Evolutionary conservation across 2,113 vertebrate species (phyloP), one percentile per base, ranked within the genome.

Genomic region (Gymnobelideus leadbeateri): DNA sequence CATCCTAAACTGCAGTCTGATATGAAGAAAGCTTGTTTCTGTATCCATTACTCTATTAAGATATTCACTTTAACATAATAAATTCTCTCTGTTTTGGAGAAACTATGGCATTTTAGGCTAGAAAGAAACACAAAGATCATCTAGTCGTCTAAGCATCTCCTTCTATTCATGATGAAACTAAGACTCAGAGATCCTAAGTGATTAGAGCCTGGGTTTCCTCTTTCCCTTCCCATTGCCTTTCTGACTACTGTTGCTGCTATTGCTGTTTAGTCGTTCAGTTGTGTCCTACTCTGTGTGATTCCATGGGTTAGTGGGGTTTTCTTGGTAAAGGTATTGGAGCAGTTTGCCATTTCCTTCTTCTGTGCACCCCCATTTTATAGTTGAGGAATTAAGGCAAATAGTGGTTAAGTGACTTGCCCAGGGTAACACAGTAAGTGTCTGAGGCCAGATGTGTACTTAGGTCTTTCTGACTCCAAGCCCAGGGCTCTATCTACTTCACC

Each of bases 81-180:
- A 90, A 37, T 3, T n/a, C 61, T 68, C 94, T 57, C 25, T 55
- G 93, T 46, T 55, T 92, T 25, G 53, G 89, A 92, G 50, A 92
- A 95, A 52, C 93, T 89, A 92, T 3, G 91, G 57, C 77, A 25
- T 57, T n/a, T 57, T 92, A 53, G 90, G 94, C 12, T 93, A 92
- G 31, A 89, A 51, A 12, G 7, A n/a, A 49, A 24, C 91, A 10
- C 19, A 92, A 43, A 91, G 51, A 54, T 23, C 2, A 93, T 51
- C 21, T 19, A 52, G 50, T 91, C 31, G 46, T 91, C 31, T 26
- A 51, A 90, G 57, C 46, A 25, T 91, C 10, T 31, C 37, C 31
- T 19, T 92, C 84, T 51, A 24, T n/a, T n/a, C 3, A n/a, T n/a
- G 61, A 77, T 19, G 61, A n/a, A n/a, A n/a, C 61, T 77, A n/a